Conservation (phyloP, 2,797 vertebrate species). For the Chelonia mydas region DNA sequence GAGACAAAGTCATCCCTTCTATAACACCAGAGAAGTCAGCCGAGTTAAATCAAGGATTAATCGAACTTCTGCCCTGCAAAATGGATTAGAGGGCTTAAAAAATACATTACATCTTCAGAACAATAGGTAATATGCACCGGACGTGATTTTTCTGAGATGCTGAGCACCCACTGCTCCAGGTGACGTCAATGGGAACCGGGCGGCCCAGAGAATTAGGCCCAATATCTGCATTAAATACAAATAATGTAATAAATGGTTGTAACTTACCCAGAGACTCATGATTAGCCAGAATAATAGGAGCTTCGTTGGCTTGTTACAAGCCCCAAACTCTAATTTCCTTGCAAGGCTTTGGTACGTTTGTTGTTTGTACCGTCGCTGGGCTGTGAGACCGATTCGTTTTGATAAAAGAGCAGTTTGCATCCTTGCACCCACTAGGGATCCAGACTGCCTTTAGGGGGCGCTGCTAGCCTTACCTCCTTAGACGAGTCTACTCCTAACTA, state of each 20-base stretch:
- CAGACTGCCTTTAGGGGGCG: not conserved
- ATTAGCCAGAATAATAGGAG: not conserved
- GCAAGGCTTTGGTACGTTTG: not conserved
- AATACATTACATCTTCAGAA: not conserved
- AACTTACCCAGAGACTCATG: not conserved
- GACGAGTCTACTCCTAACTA: not conserved
- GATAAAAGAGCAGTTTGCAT: not conserved
- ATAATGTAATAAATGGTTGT: not conserved
- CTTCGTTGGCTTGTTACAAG: not conserved
- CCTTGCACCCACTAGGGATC: too few species aligned
- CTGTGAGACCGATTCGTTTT: not conserved
- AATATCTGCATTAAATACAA: not conserved
- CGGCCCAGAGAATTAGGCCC: not conserved
- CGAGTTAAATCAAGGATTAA: fast-evolving
- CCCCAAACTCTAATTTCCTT: not conserved
- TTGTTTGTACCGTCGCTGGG: not conserved
- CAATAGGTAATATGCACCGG: not conserved
- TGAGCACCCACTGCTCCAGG: not conserved
- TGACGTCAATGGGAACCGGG: not conserved
- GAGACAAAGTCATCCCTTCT: conserved; percentile 1
- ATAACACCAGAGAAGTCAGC: fast-evolving
- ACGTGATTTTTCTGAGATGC: not conserved
- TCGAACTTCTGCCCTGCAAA: not conserved
- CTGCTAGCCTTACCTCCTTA: not conserved
- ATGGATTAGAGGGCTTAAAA: not conserved